Conservation (phyloP, 2,888 invertebrate genomes). For the Exocentrus adspersus region DNA sequence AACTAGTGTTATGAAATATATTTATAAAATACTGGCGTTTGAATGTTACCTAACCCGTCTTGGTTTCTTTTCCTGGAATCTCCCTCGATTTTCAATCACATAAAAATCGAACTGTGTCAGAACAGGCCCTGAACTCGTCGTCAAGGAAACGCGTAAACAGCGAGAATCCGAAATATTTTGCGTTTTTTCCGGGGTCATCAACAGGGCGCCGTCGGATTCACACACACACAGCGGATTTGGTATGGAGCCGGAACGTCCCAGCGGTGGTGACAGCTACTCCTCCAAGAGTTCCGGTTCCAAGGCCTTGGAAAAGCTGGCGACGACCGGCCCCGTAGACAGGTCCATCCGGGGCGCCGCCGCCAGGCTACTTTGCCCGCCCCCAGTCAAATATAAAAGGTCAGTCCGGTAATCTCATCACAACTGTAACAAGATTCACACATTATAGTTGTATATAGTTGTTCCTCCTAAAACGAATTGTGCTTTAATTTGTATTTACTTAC, state of each 20-base stretch:
- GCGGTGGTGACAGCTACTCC: conserved; percentile 25
- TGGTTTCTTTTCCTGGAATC: no score
- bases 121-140: not conserved
- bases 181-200: not conserved
- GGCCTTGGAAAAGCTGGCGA: not conserved
- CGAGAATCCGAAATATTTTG: conserved; percentile 3
- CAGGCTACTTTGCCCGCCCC: conserved; percentile 34
- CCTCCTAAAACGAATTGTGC: no score
- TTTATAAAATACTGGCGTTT: no score
- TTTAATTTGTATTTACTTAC: no score
- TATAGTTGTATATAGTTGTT: not conserved
- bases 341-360: conserved; percentile 10
- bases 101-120: no score
- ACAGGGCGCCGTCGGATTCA: conserved; percentile 15
- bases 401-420: conserved; percentile 9
- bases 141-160: conserved; percentile 16
- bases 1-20: no score
- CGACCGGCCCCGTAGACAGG: not conserved
- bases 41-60: no score
- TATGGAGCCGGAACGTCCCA: conserved; percentile 34
- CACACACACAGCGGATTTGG: conserved; percentile 13
- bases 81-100: no score
- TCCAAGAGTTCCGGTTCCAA: conserved; percentile 18
- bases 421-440: not conserved
- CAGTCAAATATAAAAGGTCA: conserved; percentile 26